phyloP scores from a whole-genome alignment of 1,140 invertebrate genomes.

The Drosophila leontia region DNA sequence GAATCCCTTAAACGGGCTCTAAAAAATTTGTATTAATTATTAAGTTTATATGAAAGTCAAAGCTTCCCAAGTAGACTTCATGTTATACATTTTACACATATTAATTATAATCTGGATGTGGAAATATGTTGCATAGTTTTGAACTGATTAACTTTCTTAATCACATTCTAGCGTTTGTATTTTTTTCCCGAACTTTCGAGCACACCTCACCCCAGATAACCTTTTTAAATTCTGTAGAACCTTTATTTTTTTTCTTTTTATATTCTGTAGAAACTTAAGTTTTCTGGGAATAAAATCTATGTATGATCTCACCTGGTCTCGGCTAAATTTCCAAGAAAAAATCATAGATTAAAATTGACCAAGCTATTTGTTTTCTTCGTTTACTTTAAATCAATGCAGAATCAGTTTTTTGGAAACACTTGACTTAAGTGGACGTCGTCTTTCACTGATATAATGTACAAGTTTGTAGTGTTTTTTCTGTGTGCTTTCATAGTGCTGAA shows the following conservation, averaged over 20 bases:
- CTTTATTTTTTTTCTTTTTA: too few species aligned
- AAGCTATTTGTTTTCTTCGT: too few species aligned
- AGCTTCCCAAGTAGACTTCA: not conserved
- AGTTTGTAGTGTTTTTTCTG: not conserved
- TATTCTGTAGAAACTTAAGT: not conserved
- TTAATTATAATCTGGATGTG: not conserved
- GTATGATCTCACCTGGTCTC: not conserved
- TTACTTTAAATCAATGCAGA: not conserved
- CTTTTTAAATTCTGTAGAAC: not conserved
- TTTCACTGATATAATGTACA: not conserved
- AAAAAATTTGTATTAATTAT: not conserved
- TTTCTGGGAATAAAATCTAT: not conserved
- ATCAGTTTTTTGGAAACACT: not conserved
- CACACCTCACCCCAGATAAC: not conserved
- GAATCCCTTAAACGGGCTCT: not conserved
- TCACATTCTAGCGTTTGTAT: too few species aligned
- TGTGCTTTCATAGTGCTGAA: not conserved
- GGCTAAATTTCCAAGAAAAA: not conserved
- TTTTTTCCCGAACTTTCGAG: not conserved
- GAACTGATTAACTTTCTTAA: not conserved
- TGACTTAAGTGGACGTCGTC: not conserved
- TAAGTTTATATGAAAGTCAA: not conserved
- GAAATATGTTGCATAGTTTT: not conserved
- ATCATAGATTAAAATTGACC: not conserved
- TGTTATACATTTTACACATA: not conserved